Conservation (phyloP, 2,797 vertebrate species). For the Denticeps clupeoides region DNA sequence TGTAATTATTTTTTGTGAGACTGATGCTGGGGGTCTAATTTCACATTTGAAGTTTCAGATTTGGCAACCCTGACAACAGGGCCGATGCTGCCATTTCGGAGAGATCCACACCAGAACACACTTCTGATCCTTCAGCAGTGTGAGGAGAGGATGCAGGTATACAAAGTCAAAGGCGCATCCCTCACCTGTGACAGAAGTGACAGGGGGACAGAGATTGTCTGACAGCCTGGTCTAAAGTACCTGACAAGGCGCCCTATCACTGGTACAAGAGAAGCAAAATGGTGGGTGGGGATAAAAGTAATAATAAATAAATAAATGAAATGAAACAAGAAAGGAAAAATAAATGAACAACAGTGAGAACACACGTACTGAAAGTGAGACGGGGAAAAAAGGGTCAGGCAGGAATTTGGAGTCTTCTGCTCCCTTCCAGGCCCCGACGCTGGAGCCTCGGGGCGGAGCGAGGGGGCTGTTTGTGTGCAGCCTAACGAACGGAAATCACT, state of each 20-base stretch:
- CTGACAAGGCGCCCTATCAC: not conserved
- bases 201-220: not conserved
- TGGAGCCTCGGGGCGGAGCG: conserved; percentile 7
- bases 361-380: not conserved
- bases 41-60: too few species aligned
- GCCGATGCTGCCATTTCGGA: too few species aligned
- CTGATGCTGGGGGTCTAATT: too few species aligned
- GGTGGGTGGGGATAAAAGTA: conserved; percentile 11
- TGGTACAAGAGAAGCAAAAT: conserved; percentile 14
- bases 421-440: not conserved
- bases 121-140: not conserved
- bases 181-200: not conserved
- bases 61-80: too few species aligned
- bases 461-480: conserved; percentile 21
- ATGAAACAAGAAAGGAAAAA: not conserved
- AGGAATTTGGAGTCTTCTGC: not conserved
- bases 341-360: not conserved
- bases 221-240: not conserved
- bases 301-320: conserved; percentile 2
- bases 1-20: too few species aligned
- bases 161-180: not conserved
- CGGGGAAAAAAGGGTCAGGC: conserved; percentile 1
- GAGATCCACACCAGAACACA: too few species aligned
- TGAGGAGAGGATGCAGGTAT: not conserved
- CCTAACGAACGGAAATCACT: conserved; percentile 42